Conservation (phyloP, 2,888 invertebrate species). For the Drosophila basisetae region DNA sequence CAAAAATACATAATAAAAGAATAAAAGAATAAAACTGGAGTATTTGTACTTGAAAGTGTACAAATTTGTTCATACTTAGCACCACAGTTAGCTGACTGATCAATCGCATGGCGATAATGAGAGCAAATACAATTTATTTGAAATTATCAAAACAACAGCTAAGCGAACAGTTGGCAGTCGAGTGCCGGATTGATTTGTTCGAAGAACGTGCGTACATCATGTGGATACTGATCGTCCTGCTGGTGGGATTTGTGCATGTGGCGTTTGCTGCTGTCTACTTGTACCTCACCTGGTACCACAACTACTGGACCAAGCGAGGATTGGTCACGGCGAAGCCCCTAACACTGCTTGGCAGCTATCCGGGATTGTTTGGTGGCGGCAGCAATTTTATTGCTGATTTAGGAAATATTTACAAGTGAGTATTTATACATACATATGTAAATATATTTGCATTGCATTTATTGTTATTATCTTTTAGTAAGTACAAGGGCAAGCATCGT, state of each 20-base stretch:
- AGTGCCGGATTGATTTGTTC: constrained; percentile 19
- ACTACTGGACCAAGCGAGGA: constrained; percentile 83
- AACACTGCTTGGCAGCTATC: constrained; percentile 82
- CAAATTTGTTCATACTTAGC: neutral
- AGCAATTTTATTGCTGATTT: constrained; percentile 55
- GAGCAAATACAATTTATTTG: neutral
- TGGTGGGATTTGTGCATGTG: constrained; percentile 38
- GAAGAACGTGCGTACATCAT: constrained; percentile 21
- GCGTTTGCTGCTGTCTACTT: constrained; percentile 50
- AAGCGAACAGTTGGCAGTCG: constrained; percentile 42
- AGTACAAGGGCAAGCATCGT: constrained; percentile 74
- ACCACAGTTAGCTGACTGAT: neutral
- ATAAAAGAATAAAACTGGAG: neutral
- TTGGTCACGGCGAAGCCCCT: constrained; percentile 83
- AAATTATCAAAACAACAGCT: constrained; percentile 10
- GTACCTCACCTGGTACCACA: constrained; percentile 77
- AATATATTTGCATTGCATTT: neutral
- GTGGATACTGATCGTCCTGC: constrained; percentile 38
- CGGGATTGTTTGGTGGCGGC: constrained; percentile 55
- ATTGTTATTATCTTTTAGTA: constrained; percentile 51
- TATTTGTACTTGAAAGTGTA: neutral
- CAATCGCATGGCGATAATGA: constrained; percentile 17
- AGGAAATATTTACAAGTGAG: constrained; percentile 64
- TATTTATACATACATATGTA: neutral
- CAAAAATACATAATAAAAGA: neutral